A percentile compares a stretch with the other conserved stretches of the same genome.
These are phyloP conservation scores for Paracentrotus lividus DNA, from an alignment of 53 echinoderm and acorn worm genomes.

Conservation along the genomic window DNA sequence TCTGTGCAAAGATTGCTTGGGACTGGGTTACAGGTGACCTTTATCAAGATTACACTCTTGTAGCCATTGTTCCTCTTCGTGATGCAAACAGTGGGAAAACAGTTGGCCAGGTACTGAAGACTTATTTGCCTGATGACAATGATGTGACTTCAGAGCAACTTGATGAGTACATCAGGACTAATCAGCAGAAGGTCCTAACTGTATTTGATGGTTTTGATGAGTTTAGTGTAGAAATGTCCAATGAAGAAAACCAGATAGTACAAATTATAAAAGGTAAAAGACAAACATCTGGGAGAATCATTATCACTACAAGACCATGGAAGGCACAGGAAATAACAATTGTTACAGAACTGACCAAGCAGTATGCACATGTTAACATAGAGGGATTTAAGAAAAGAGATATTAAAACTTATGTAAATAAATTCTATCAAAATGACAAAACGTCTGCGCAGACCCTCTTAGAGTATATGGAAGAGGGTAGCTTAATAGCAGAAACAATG, in stretches of 20 bases:
- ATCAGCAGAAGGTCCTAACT: background rate
- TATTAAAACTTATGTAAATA: background rate
- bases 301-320: conserved; percentile 28
- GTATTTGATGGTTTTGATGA: conserved; percentile 43
- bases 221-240: background rate
- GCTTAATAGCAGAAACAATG: background rate
- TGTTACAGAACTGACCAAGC: background rate
- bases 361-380: background rate
- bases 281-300: background rate
- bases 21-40: background rate
- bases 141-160: conserved; percentile 16
- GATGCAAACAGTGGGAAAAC: background rate
- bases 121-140: conserved; percentile 16
- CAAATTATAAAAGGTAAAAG: background rate
- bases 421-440: background rate
- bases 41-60: background rate
- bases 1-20: conserved; percentile 21
- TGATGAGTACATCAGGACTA: conserved; percentile 4
- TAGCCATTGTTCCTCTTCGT: background rate
- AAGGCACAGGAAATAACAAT: background rate
- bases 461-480: background rate
- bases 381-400: background rate
- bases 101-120: background rate
- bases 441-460: background rate
- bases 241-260: background rate